Base-by-base conservation (phyloP, 2,888 invertebrate species). In the Steinernema scapterisci region DNA sequence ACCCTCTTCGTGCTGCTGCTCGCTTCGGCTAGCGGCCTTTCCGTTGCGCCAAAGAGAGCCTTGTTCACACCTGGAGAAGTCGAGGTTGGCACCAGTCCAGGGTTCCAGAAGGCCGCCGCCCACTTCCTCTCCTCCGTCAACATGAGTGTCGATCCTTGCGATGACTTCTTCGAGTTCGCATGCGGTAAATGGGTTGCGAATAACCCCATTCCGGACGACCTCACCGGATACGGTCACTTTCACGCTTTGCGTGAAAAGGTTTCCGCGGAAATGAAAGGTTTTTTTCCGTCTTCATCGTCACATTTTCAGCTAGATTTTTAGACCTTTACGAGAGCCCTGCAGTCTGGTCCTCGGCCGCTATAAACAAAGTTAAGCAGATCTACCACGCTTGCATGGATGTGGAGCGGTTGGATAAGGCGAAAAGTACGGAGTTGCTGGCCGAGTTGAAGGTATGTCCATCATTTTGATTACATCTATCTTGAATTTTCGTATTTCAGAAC, bases 211-310 rank as follows among this genome's bases (percentile, higher is more conserved):
- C 81, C 85, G 48, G 83, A 79, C 75, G 80, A 87, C 72, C 76
- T 84, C 71, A 83, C 82, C 16, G 81, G 81, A 63, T 83, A 82
- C 71, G 86, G 86, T 0, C 85, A 84, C 19, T 86, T 86, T 73
- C 78, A 84, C 7, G 82, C 84, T 44, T 80, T 85, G 25, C 75
- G 85, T 11, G 84, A 87, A 72, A 86, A 87, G 76, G 85, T 86
- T 21, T 79, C 82, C 44, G 78, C 76, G 31, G 85, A 86, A 75
- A 79, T 84, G 77, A 77, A 82, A 79, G 79, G 83, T 81, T 27
- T 3, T 19, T 16, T 48, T 25, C 19, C 6, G 48, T 13, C n/a
- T n/a, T 74, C 23, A 46, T 76, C 45, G 16, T 7, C 71, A 71
- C n/a, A n/a, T n/a, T n/a, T n/a, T n/a, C n/a, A n/a, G n/a, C 16